phyloP scores from a whole-genome alignment of 1,140 invertebrate genomes.

The Acyrthosiphon pisum region DNA sequence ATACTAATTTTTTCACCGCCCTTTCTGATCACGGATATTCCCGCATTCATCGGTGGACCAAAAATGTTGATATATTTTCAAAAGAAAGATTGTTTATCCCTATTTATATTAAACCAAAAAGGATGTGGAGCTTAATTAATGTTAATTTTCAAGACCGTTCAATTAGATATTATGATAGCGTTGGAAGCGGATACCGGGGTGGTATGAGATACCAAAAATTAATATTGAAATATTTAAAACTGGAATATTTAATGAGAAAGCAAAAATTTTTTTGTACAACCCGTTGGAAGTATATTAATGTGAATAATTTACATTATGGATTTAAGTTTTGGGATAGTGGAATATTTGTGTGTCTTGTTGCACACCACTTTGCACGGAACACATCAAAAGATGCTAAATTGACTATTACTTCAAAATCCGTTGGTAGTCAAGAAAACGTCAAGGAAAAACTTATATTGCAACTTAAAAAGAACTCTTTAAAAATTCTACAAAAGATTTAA shows the following conservation, averaged over 20 bases:
- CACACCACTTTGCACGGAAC: slow-evolving; percentile 73
- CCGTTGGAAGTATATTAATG: slow-evolving; percentile 69
- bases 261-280: slow-evolving; percentile 73
- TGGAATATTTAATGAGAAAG: slow-evolving; percentile 89
- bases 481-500: too few species aligned
- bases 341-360: slow-evolving; percentile 95
- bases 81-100: slow-evolving; percentile 86
- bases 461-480: too few species aligned
- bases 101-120: slow-evolving; percentile 79
- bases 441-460: too few species aligned
- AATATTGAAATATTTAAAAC: slow-evolving; percentile 78
- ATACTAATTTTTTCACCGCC: background rate
- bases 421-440: too few species aligned
- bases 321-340: slow-evolving; percentile 87
- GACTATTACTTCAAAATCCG: too few species aligned
- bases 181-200: slow-evolving; percentile 71
- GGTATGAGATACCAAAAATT: slow-evolving; percentile 76
- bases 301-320: slow-evolving; percentile 59
- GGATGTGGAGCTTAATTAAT: slow-evolving; percentile 95
- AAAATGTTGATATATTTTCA: slow-evolving; percentile 79
- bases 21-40: background rate
- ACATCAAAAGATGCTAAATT: too few species aligned
- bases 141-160: slow-evolving; percentile 81
- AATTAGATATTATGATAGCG: slow-evolving; percentile 91
- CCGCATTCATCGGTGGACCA: slow-evolving; percentile 36